Base-by-base conservation (phyloP, 2,888 invertebrate genomes). In the Lutraria lutraria region DNA sequence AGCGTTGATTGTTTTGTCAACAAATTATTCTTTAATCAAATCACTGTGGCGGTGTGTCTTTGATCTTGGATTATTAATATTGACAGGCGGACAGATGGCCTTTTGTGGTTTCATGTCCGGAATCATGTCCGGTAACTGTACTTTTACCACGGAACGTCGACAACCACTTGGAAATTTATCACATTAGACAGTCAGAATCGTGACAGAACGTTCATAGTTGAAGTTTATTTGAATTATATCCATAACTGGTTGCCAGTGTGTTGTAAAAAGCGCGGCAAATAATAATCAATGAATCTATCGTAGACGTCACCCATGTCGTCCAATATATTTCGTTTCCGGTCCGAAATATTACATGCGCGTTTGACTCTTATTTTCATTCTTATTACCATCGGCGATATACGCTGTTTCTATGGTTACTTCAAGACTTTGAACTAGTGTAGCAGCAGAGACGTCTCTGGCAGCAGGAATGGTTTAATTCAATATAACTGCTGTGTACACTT, bases 21-120 rank as follows among this genome's bases (percentile, higher is more conserved):
- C 88, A 86, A 84, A 90, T 90, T 90, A 90, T 89, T 56, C 87
- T 82, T 87, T 88, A 88, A 88, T 88, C 84, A 81, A 88, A 88
- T 88, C 82, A 68, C 21, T 54, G 25, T 68, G 43, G 88, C 76
- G 85, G 76, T 54, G 54, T 81, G 82, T 31, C 79, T 88, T 85
- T 88, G 88, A 88, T 82, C 85, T 85, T 60, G 72, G 72, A 54
- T 81, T 76, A 88, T 85, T 85, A 88, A 25, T 82, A 79, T 81
- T 82, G 87, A 85, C 89, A 87, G 87, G 85, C 60, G 85, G 90
- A 76, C 88, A 88, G 88, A 89, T 88, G 88, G 90, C 68, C 86
- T 80, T 34, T 83, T 85, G 83, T 83, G 63, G 83, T 68, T 29
- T 53, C 63, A 80, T 89, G 86, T 56, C 80, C 79, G 25, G 79